These are phyloP conservation scores for Heliconius melpomene DNA, from an alignment of 1,140 invertebrate species.

Conservation along the genomic window DNA sequence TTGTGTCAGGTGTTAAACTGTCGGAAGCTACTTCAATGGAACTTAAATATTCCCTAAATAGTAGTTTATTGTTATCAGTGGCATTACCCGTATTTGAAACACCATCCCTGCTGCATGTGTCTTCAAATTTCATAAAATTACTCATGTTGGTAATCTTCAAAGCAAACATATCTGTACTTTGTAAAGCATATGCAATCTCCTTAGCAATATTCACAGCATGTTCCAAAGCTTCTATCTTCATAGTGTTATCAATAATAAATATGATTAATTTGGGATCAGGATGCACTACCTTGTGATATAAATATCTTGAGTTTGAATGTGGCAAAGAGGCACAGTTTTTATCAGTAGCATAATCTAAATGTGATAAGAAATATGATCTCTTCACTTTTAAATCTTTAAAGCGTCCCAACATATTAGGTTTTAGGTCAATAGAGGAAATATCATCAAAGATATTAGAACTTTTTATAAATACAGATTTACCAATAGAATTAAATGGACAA, in stretches of 20 bases:
- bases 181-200: conserved; percentile 68
- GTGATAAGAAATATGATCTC: conserved; percentile 74
- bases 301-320: conserved; percentile 68
- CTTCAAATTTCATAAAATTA: conserved; percentile 73
- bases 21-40: conserved; percentile 54
- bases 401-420: conserved; percentile 62
- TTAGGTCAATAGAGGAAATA: conserved; percentile 51
- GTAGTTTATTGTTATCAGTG: conserved; percentile 71
- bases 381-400: conserved; percentile 78
- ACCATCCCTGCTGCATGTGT: conserved; percentile 64
- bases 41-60: conserved; percentile 65
- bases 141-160: conserved; percentile 71
- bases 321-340: conserved; percentile 71
- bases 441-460: conserved; percentile 64
- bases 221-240: conserved; percentile 62
- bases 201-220: conserved; percentile 66
- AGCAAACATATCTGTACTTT: conserved; percentile 64
- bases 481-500: conserved; percentile 77
- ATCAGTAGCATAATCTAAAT: conserved; percentile 76
- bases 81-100: conserved; percentile 70
- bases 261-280: conserved; percentile 71
- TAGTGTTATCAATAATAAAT: conserved; percentile 72
- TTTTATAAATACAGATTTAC: conserved; percentile 73
- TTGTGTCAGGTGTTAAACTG: conserved; percentile 53
- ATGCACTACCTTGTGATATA: conserved; percentile 76